phyloP scores from a whole-genome alignment of 2,113 vertebrate genomes.

The Euleptes europaea region DNA sequence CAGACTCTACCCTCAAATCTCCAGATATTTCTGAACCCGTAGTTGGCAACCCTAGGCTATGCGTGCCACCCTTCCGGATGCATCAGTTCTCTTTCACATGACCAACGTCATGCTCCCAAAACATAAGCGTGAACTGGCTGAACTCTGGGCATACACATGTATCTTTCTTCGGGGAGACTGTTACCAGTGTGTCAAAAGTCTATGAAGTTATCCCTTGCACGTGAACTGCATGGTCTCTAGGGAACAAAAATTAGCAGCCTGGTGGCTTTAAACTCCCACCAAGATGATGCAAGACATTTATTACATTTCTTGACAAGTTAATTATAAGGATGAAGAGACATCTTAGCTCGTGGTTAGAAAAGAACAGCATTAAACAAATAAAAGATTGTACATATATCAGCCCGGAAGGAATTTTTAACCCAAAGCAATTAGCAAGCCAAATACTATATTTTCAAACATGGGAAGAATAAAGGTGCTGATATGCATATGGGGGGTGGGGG shows the following conservation, averaged over 20 bases:
- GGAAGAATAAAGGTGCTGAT: neutral
- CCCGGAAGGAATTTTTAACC: neutral
- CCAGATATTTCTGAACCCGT: too few species aligned
- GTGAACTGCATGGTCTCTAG: neutral
- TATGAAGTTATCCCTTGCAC: neutral
- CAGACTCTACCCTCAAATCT: too few species aligned
- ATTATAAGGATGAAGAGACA: constrained; percentile 31
- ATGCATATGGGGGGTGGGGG: neutral
- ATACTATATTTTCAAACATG: neutral
- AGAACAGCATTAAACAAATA: constrained; percentile 26
- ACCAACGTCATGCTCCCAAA: neutral
- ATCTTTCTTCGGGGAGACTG: neutral
- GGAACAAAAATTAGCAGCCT: neutral
- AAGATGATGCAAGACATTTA: constrained; percentile 26
- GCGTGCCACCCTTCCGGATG: too few species aligned
- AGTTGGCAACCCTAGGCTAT: too few species aligned
- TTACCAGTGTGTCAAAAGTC: neutral
- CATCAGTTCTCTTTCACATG: too few species aligned
- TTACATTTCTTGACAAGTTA: constrained; percentile 31
- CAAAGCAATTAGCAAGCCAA: constrained; percentile 5
- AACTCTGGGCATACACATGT: neutral
- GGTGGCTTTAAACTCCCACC: constrained; percentile 22
- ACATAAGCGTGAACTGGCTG: neutral
- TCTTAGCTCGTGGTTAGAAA: neutral
- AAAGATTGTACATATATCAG: neutral